A percentile compares a stretch with the other conserved stretches of the same genome.
Conservation (phyloP, 2,113 vertebrate genomes). For the Cacatua alba region DNA sequence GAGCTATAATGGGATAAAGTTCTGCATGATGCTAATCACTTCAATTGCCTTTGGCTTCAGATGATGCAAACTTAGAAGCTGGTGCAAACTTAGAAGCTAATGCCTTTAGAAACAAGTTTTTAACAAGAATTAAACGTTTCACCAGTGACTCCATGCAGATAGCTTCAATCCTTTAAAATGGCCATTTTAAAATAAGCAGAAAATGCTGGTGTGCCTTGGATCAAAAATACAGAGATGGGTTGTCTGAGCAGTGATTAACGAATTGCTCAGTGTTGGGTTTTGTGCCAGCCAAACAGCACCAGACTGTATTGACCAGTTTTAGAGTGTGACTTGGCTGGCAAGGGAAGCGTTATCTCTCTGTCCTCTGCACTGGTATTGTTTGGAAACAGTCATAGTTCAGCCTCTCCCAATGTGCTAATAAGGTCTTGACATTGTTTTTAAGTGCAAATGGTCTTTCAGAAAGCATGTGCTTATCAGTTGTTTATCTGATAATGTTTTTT, state of each 20-base stretch:
- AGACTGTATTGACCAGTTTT: not conserved
- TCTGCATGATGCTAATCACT: not conserved
- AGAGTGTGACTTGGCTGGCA: not conserved
- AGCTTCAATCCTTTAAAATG: not conserved
- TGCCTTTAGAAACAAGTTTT: not conserved
- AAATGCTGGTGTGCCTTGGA: not conserved
- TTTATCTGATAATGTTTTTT: not conserved
- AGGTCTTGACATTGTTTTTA: not conserved
- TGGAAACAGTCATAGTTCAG: not conserved
- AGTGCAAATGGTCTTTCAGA: not conserved
- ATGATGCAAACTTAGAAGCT: not conserved
- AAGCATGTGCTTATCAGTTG: not conserved
- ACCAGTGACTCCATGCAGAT: fast-evolving
- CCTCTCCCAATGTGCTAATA: not conserved
- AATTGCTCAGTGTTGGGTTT: not conserved
- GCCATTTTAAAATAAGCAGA: not conserved
- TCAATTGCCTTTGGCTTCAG: not conserved
- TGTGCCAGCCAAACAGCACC: not conserved
- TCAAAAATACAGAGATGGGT: not conserved
- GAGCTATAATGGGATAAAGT: not conserved
- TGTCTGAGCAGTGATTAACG: not conserved
- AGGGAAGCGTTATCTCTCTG: not conserved
- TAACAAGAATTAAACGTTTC: not conserved
- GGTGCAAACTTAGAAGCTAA: not conserved
- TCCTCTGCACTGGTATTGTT: not conserved